These are phyloP conservation scores for Rhabditophanes sp. DNA, from an alignment of 2,888 invertebrate species.

Conservation along the genomic window DNA sequence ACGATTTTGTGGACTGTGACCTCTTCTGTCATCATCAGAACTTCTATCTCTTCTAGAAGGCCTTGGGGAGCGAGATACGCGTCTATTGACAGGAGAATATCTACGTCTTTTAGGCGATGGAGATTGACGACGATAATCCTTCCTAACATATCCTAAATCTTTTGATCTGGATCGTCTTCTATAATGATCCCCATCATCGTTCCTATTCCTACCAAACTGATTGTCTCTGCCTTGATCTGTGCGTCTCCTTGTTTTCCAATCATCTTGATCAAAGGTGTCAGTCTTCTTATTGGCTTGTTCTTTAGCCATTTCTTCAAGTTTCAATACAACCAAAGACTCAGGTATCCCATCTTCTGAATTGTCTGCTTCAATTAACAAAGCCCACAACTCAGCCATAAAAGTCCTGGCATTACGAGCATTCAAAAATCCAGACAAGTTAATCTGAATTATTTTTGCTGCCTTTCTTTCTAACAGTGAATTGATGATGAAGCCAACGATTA, in stretches of 20 bases:
- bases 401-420: conserved; percentile 90
- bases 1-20: conserved; percentile 5
- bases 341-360: conserved; percentile 89
- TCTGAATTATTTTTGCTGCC: conserved; percentile 60
- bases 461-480: conserved; percentile 76
- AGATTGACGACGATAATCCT: not conserved
- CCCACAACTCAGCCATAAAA: conserved; percentile 96
- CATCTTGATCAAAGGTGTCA: too few relatives aligned
- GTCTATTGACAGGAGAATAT: not conserved
- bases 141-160: not conserved
- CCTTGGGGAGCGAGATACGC: not conserved
- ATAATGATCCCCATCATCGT: not conserved
- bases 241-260: not conserved
- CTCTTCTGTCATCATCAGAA: conserved; percentile 7
- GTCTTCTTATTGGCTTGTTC: too few relatives aligned
- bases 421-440: conserved; percentile 93
- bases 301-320: conserved; percentile 91
- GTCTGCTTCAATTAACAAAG: conserved; percentile 78
- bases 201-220: too few relatives aligned
- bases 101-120: not conserved
- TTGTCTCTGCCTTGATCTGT: conserved; percentile 1
- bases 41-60: conserved; percentile 2
- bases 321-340: conserved; percentile 76
- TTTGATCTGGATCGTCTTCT: not conserved
- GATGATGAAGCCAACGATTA: conserved; percentile 92